phyloP scores from a whole-genome alignment of 2,113 vertebrate genomes.

The Myxocyprinus asiaticus region DNA sequence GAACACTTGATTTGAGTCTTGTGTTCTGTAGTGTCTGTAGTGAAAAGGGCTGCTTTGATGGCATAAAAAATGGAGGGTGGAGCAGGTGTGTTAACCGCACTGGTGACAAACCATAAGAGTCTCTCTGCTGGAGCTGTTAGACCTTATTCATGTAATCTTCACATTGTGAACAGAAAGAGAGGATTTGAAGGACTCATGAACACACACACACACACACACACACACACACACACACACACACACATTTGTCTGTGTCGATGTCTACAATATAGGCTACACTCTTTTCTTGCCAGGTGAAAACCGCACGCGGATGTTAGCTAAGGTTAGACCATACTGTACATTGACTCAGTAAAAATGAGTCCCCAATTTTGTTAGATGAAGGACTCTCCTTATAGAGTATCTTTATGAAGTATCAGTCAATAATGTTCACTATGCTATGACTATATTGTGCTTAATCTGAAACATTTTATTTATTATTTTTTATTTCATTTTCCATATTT shows the following conservation, averaged over 20 bases:
- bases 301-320: neutral
- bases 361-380: no score
- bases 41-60: slow-evolving; percentile 31
- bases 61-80: slow-evolving; percentile 9
- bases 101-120: slow-evolving; percentile 49
- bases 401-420: no score
- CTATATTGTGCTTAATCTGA: no score
- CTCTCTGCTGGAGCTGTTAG: slow-evolving; percentile 44
- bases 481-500: no score
- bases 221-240: no score
- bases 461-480: no score
- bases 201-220: neutral
- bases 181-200: slow-evolving; percentile 7
- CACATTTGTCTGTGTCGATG: neutral
- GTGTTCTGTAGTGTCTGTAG: slow-evolving; percentile 5
- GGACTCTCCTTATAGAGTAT: no score
- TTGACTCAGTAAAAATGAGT: neutral
- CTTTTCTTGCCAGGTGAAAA: neutral
- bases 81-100: slow-evolving; percentile 49
- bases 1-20: slow-evolving; percentile 26
- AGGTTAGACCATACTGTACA: neutral
- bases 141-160: slow-evolving; percentile 50
- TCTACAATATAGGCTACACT: neutral
- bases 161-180: slow-evolving; percentile 35
- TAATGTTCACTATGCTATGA: no score